Conservation (phyloP, 2,797 vertebrate species). For the Phoxinus dragarum region DNA sequence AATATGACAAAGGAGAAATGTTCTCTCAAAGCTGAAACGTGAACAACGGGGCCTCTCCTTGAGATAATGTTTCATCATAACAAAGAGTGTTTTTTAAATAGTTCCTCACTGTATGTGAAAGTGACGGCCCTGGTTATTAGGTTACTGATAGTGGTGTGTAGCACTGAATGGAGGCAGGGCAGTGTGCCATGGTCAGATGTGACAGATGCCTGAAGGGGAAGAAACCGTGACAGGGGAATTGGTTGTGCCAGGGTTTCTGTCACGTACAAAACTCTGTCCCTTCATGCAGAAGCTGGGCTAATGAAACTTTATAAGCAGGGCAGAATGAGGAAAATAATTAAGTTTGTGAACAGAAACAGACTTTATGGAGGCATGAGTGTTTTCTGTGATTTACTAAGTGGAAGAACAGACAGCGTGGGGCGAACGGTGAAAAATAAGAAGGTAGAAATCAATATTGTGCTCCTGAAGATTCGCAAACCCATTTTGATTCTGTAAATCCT, state of each 20-base stretch:
- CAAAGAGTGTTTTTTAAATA: constrained; percentile 48
- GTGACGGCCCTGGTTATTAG: constrained; percentile 47
- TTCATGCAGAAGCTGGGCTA: constrained; percentile 1
- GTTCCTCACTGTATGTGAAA: constrained; percentile 42
- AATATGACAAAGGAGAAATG: constrained; percentile 24
- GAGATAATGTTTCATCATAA: constrained; percentile 55
- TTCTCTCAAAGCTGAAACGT: constrained; percentile 3
- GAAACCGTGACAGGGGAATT: constrained; percentile 24
- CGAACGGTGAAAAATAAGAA: not conserved
- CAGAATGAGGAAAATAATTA: not conserved
- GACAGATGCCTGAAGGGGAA: constrained; percentile 46
- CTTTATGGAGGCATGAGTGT: not conserved
- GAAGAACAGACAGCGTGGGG: not conserved
- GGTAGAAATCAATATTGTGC: not conserved
- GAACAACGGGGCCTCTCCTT: constrained; percentile 29
- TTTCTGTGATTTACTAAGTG: not conserved
- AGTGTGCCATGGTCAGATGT: constrained; percentile 17
- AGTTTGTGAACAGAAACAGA: constrained; percentile 15
- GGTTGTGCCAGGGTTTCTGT: constrained; percentile 9
- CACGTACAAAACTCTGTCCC: not conserved
- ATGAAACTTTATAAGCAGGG: constrained; percentile 6
- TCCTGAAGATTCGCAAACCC: not conserved
- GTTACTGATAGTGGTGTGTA: constrained; percentile 48
- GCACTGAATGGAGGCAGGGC: constrained; percentile 45
- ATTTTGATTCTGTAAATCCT: not conserved